phyloP scores from a whole-genome alignment of 2,888 invertebrate species.

The Diplolepis rosae region DNA sequence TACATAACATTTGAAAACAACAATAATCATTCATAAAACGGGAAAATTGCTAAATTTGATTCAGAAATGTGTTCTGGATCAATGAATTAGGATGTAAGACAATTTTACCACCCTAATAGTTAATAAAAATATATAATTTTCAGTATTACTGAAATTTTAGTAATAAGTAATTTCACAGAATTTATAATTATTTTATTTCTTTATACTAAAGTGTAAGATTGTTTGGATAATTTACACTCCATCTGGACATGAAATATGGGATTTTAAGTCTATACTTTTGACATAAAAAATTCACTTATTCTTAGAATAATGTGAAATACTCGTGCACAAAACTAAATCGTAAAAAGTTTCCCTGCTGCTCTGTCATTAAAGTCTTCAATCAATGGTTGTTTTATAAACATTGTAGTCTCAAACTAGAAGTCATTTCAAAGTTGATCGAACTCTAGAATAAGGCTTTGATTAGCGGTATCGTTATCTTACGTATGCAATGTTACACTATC shows the following conservation, averaged over 20 bases:
- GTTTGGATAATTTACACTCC: background rate
- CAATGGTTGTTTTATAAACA: background rate
- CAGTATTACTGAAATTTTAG: too few species aligned
- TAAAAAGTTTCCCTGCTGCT: background rate
- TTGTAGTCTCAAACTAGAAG: background rate
- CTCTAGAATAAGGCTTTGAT: background rate
- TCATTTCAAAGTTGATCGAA: background rate
- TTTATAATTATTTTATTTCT: too few species aligned
- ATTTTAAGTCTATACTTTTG: background rate
- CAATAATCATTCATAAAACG: too few species aligned
- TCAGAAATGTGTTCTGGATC: too few species aligned
- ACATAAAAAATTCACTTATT: conserved; percentile 1
- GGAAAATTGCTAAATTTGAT: too few species aligned
- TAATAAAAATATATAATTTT: too few species aligned
- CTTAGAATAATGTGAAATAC: background rate
- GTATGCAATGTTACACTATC: conserved; percentile 23
- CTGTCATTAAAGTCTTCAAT: conserved; percentile 26
- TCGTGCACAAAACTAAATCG: background rate
- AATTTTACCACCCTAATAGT: too few species aligned
- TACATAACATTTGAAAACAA: background rate
- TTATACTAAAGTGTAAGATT: background rate
- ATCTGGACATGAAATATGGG: background rate
- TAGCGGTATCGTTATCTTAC: conserved; percentile 17
- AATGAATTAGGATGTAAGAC: too few species aligned
- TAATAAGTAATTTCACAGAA: too few species aligned